Evolutionary conservation across 2,797 vertebrate species (phyloP), one percentile per base, ranked within the genome.

Genomic region (Thalassophryne amazonica): DNA sequence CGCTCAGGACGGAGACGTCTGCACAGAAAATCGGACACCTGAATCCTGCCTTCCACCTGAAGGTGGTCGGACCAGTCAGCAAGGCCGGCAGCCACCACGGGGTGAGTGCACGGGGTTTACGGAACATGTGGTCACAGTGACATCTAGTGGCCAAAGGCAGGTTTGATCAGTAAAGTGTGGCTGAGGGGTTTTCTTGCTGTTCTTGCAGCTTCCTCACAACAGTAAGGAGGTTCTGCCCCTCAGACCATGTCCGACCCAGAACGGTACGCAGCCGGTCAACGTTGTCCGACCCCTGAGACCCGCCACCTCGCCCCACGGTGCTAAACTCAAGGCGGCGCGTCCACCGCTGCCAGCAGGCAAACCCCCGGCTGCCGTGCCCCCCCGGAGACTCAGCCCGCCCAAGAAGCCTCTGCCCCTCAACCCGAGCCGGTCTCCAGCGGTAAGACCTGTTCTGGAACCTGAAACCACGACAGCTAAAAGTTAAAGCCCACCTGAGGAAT

Each of bases 321-420:
- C 48, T 0, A 80, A 83, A 28, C 34, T 80, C 51, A 91, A 84
- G 37, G 90, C 79, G 16, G 55, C 76, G n/a, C 76, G 91, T 13
- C 92, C 91, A 0, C 89, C 89, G 6, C 78, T 91, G 0, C 92
- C 91, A 0, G 28, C 60, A 34, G 56, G 67, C 53, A 91, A 76
- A 36, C 81, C 82, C 0, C 83, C 88, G 3, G 20, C 48, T 1
- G 50, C 71, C 0, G 78, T 85, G 1, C 7, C 37, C 5, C 45
- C 72, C 7, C 80, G 75, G 51, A 92, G 93, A 59, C 85, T 93
- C 9, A 91, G 83, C 0, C 89, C 94, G 0, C 92, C 93, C 0
- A 93, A 81, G 85, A 93, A 91, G 20, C 91, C 93, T 6, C 90
- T 93, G 23, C 92, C 92, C 5, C 86, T 90, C 49, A 93, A 91